phyloP scores from a whole-genome alignment of 2,113 vertebrate genomes.

The Proteles cristata region DNA sequence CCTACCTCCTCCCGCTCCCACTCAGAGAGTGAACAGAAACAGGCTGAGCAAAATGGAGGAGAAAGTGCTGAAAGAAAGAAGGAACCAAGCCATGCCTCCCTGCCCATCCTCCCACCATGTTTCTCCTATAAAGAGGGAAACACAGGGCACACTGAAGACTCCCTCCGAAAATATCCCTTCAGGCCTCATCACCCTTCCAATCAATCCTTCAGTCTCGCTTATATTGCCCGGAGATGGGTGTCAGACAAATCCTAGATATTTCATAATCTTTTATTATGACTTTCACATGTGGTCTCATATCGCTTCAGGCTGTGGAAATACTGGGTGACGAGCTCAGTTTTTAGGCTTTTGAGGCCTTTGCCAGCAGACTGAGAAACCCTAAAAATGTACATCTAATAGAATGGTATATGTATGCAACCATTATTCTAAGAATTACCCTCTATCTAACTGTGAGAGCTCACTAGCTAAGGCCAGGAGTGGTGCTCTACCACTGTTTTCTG shows the following conservation, averaged over 20 bases:
- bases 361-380: background rate
- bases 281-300: background rate
- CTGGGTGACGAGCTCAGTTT: background rate
- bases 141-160: accelerated
- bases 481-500: background rate
- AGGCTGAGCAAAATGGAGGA: background rate
- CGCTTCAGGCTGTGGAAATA: background rate
- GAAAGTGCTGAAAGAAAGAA: background rate
- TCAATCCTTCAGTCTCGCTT: background rate
- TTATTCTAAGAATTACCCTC: background rate
- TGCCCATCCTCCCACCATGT: background rate
- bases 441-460: background rate
- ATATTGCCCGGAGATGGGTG: background rate
- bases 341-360: background rate
- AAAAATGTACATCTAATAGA: background rate
- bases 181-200: background rate
- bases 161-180: background rate
- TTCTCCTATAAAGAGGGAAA: background rate
- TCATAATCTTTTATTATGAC: background rate
- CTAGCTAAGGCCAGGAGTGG: background rate
- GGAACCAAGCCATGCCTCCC: background rate
- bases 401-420: background rate
- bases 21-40: background rate
- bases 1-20: background rate
- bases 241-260: background rate